Conservation (phyloP, 2,888 invertebrate species). For the Heliconius ethilla region DNA sequence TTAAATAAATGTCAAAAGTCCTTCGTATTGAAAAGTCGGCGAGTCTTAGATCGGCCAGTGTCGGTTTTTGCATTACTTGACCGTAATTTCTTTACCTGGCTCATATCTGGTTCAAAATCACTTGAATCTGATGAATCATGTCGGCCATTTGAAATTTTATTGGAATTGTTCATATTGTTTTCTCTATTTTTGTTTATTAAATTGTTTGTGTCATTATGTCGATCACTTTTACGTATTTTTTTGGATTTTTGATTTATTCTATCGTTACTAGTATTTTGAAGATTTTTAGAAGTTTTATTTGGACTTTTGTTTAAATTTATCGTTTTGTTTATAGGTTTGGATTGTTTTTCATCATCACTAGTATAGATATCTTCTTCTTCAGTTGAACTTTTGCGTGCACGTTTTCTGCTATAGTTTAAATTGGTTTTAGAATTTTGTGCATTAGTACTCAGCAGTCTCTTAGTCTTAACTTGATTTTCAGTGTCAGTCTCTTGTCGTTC, state of each 20-base stretch:
- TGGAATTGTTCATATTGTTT: neutral
- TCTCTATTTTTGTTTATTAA: slow-evolving; percentile 1
- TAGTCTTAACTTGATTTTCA: neutral
- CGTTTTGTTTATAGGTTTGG: neutral
- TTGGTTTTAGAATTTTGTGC: neutral
- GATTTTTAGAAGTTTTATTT: neutral
- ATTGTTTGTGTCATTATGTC: neutral
- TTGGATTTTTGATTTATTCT: neutral
- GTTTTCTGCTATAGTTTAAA: slow-evolving; percentile 1
- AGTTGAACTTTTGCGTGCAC: slow-evolving; percentile 1
- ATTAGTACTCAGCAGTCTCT: neutral
- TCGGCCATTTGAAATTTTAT: neutral
- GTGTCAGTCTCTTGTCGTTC: neutral
- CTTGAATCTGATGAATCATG: neutral
- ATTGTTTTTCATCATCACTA: neutral
- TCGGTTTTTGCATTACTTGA: neutral
- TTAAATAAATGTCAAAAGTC: slow-evolving; percentile 18
- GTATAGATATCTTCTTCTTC: neutral
- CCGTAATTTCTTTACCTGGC: neutral
- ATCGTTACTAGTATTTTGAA: neutral
- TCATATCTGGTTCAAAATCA: neutral
- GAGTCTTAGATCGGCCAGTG: slow-evolving; percentile 24
- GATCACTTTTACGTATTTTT: neutral
- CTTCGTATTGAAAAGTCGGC: slow-evolving; percentile 37
- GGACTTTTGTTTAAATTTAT: slow-evolving; percentile 7